Evolutionary conservation across 1,140 invertebrate genomes (phyloP).

Genomic region (Pectinophora gossypiella): DNA sequence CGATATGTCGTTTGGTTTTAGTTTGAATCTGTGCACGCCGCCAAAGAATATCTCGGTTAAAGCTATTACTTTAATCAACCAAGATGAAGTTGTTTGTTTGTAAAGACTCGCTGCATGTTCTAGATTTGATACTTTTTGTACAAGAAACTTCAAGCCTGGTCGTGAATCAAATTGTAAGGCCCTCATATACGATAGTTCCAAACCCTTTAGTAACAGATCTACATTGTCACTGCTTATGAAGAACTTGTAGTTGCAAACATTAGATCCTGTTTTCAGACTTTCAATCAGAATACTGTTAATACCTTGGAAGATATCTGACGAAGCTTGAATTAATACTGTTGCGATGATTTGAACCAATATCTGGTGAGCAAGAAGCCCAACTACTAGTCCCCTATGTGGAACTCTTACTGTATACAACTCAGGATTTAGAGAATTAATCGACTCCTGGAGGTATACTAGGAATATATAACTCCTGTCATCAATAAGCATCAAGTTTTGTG

Average conservation of each 20-base stretch:
- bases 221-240: slow-evolving; percentile 77
- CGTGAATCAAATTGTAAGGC: slow-evolving; percentile 91
- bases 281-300: slow-evolving; percentile 77
- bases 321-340: slow-evolving; percentile 83
- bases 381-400: slow-evolving; percentile 89
- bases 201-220: slow-evolving; percentile 83
- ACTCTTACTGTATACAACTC: slow-evolving; percentile 89
- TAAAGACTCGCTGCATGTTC: slow-evolving; percentile 94
- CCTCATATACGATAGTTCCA: slow-evolving; percentile 87
- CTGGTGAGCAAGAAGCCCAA: slow-evolving; percentile 92
- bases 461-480: slow-evolving; percentile 93
- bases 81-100: slow-evolving; percentile 93
- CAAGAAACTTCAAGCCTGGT: slow-evolving; percentile 93
- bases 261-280: slow-evolving; percentile 75
- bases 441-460: slow-evolving; percentile 88
- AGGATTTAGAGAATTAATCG: slow-evolving; percentile 83
- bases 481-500: slow-evolving; percentile 67
- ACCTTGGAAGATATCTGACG: slow-evolving; percentile 77
- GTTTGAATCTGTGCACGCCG: slow-evolving; percentile 77
- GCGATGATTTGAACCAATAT: slow-evolving; percentile 94
- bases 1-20: slow-evolving; percentile 80
- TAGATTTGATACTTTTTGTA: slow-evolving; percentile 93
- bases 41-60: slow-evolving; percentile 87
- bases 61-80: slow-evolving; percentile 92
- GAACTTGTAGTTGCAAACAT: slow-evolving; percentile 72